Base-by-base conservation (phyloP, 2,888 invertebrate genomes). In the Sericinus montela region DNA sequence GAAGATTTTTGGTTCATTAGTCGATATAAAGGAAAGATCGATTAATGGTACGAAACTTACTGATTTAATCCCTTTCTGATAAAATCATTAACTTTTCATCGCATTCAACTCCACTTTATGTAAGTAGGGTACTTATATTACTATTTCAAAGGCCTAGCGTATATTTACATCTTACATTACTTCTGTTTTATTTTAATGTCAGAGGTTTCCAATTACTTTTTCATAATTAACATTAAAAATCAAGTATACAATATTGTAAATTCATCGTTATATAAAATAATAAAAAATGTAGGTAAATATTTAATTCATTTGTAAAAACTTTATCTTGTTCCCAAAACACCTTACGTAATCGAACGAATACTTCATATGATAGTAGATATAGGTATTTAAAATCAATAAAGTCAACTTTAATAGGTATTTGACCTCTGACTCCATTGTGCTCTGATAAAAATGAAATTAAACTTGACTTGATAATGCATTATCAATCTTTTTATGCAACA, bases 331-430 rank as follows among this genome's bases (percentile, higher is more conserved):
- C 8, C 7, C 8, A 8, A 25, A 5, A 25, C 25, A 25, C 7
- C 25, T 25, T 5, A 8, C 1, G 8, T 7, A 1, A 8, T 25
- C 8, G 4, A 4, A 8, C 25, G 25, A 8, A 25, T 25, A 19
- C 19, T 19, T 19, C 19, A 19, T 5, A 19, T 3, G 19, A 19
- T n/a, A 19, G 19, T 19, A 19, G 57, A 49, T 57, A 32, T 52
- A 57, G 58, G 60, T 67, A 69, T 56, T 55, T 54, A 65, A 72
- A 71, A 67, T 75, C 65, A 78, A 75, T 76, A 64, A 71, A 65
- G 63, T 58, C 62, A 53, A 59, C 63, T 68, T 70, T 67, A 60
- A 55, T 59, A 57, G 57, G 57, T 48, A 57, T 48, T 55, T 64
- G 67, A 75, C 74, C 71, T 60, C 53, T 64, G 69, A 69, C 63